Evolutionary conservation across 2,797 vertebrate species (phyloP).

Genomic region (Phrynocephalus guinanensis): DNA sequence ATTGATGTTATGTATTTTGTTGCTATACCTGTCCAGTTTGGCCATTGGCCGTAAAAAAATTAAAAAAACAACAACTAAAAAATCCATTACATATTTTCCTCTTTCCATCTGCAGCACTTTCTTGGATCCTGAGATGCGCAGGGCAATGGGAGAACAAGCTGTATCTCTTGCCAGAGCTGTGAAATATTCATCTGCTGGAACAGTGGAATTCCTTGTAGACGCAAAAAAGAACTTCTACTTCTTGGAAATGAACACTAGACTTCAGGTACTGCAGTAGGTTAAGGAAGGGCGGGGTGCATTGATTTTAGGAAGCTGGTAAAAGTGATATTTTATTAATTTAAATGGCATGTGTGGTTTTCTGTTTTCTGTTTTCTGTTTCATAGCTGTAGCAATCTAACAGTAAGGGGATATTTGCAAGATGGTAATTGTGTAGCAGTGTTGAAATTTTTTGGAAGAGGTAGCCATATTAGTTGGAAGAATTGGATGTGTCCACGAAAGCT

Average conservation of each 20-base stretch:
- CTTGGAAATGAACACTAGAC: slow-evolving; percentile 98
- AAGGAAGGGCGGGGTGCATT: not conserved
- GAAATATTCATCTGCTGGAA: slow-evolving; percentile 95
- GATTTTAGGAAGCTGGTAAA: not conserved
- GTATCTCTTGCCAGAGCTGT: slow-evolving; percentile 95
- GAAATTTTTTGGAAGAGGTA: too few relatives aligned
- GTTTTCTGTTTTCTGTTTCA: not conserved
- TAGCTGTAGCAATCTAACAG: not conserved
- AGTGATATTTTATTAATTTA: not conserved
- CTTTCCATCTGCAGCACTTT: slow-evolving; percentile 84
- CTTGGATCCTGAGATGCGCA: slow-evolving; percentile 88
- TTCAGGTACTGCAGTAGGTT: slow-evolving; percentile 85
- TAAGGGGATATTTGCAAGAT: not conserved
- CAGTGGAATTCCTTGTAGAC: slow-evolving; percentile 98
- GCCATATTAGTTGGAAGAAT: too few relatives aligned
- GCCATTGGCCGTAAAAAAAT: too few relatives aligned
- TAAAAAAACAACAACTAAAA: too few relatives aligned
- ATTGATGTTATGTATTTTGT: too few relatives aligned
- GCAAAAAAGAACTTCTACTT: slow-evolving; percentile 96
- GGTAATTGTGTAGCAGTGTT: too few relatives aligned
- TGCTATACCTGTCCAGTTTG: too few relatives aligned
- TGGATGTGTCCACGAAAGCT: too few relatives aligned
- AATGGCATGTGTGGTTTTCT: not conserved
- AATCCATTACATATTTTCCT: not conserved
- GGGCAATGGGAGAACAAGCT: slow-evolving; percentile 96